Percentiles rank a stretch among this genome's conserved stretches.
These are phyloP conservation scores for Hymenochirus boettgeri DNA, from an alignment of 2,113 vertebrate species.

Conservation along the genomic window DNA sequence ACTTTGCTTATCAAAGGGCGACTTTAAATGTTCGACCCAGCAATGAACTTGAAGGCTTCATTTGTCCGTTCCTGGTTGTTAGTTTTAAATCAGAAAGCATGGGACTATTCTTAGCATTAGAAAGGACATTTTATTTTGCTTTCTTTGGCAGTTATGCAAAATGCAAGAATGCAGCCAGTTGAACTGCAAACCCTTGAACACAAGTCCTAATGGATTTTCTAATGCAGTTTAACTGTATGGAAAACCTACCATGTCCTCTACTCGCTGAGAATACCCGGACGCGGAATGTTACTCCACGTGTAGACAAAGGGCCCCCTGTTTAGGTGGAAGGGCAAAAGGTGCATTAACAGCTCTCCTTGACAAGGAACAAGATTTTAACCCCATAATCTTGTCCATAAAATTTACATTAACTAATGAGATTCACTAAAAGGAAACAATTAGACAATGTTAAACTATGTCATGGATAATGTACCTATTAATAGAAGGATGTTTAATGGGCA, in stretches of 20 bases:
- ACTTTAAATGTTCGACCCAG: conserved; percentile 31
- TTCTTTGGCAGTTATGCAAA: conserved; percentile 84
- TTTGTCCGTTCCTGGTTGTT: conserved; percentile 34
- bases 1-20: conserved; percentile 13
- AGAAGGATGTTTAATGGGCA: too few species aligned
- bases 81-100: conserved; percentile 57
- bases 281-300: conserved; percentile 23
- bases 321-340: conserved; percentile 24
- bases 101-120: conserved; percentile 60
- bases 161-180: conserved; percentile 75
- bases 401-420: too few species aligned
- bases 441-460: too few species aligned
- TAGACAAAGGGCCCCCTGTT: conserved; percentile 34
- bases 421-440: too few species aligned
- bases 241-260: conserved; percentile 55
- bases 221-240: conserved; percentile 62
- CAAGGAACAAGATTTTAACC: background rate
- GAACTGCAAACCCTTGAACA: conserved; percentile 66
- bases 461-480: too few species aligned
- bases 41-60: conserved; percentile 27
- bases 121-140: conserved; percentile 77
- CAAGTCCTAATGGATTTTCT: conserved; percentile 59
- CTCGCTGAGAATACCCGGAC: conserved; percentile 45
- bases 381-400: too few species aligned
- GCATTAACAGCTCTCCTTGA: background rate